Evolutionary conservation across 2,113 vertebrate genomes (phyloP), one percentile per base, ranked within the genome.

Genomic region (Silurus asotus): DNA sequence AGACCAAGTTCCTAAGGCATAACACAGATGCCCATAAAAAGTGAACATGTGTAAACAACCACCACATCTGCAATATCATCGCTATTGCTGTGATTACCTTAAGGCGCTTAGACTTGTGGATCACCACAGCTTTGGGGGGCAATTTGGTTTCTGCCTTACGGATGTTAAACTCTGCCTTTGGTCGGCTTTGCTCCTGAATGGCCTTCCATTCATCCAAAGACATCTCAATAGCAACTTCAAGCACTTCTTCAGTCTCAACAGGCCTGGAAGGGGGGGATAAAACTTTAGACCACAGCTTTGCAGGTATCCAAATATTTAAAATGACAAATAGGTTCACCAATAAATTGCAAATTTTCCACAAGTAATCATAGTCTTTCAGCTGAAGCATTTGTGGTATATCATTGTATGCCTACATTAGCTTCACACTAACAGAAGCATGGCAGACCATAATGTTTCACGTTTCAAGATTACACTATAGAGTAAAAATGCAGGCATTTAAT

Each of bases 161-260:
- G 88, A 99, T 96, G 90, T 99, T 99, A 89, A 99, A 97, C 92
- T 97, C 97, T 0, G 90, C 91, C 92, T 97, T 98, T 58, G 96
- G 94, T 90, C 97, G 95, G 87, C 90, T 96, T 61, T 93, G 95
- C 88, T 97, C 94, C 93, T 98, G 97, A 90, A 97, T 90, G 87
- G 93, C 95, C 92, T 97, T 99, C 98, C 98, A 99, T 88, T 99
- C 98, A 90, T 99, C 98, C 89, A 99, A 92, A 0, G 95, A 95
- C 98, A 99, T 99, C 94, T 99, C 96, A 91, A 96, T 90, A 88
- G 95, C 94, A 91, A 95, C 92, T 88, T 96, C 96, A 88, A 97
- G 96, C 90, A 94, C 88, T 92, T 95, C 89, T 91, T 94, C 94
- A 5, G 89, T 92, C 2, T 94, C 92, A 10, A 84, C 37, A 88